phyloP scores from a whole-genome alignment of 1,140 invertebrate species.

The Mactra quadrangularis region DNA sequence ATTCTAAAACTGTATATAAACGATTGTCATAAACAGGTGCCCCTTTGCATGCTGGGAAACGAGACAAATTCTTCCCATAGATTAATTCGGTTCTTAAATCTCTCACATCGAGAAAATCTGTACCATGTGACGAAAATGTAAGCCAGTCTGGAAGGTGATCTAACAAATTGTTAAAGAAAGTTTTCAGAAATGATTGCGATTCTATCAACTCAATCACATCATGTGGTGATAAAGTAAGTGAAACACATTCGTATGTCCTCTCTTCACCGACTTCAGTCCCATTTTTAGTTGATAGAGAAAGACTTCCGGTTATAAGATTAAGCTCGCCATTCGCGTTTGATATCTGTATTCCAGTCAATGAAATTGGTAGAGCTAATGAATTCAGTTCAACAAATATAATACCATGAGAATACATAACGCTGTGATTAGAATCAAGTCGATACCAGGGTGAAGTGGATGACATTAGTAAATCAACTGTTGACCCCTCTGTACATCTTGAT shows the following conservation, averaged over 20 bases:
- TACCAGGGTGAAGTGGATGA: conserved; percentile 52
- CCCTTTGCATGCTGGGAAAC: conserved; percentile 6
- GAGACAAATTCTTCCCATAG: conserved; percentile 6
- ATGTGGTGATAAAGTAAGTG: conserved; percentile 16
- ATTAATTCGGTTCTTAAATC: conserved; percentile 22
- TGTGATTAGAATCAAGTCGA: neutral
- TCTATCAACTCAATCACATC: conserved; percentile 33
- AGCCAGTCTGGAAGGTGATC: conserved; percentile 41
- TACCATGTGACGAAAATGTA: conserved; percentile 16
- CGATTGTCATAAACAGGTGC: conserved; percentile 17
- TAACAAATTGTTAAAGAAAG: conserved; percentile 28
- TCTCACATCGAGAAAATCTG: conserved; percentile 16
- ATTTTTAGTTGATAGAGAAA: neutral
- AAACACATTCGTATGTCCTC: neutral
- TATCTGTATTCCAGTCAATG: conserved; percentile 22
- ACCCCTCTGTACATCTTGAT: conserved; percentile 29
- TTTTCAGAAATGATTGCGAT: conserved; percentile 24
- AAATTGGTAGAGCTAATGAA: conserved; percentile 29
- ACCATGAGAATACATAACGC: conserved; percentile 21
- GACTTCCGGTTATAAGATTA: conserved; percentile 4
- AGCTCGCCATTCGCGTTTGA: neutral
- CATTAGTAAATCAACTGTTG: conserved; percentile 14
- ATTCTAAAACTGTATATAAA: conserved; percentile 38
- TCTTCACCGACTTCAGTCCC: neutral
- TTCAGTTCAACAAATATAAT: conserved; percentile 50